These are phyloP conservation scores for Thalassoma bifasciatum DNA, from an alignment of 2,113 vertebrate species.

Conservation along the genomic window DNA sequence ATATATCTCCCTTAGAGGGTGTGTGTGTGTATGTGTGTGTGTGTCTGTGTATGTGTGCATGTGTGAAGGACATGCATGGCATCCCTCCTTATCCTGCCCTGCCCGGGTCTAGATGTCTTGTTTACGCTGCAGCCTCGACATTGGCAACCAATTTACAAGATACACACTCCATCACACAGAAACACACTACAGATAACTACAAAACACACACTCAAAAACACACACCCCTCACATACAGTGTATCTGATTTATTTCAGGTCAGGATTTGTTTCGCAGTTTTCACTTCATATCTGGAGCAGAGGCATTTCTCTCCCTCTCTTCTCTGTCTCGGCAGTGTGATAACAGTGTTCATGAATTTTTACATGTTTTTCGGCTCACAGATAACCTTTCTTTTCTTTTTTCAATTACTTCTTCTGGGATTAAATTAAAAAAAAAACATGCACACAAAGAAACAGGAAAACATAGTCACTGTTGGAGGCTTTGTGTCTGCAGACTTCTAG, in stretches of 20 bases:
- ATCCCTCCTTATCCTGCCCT: conserved; percentile 76
- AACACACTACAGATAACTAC: conserved; percentile 12
- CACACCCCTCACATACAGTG: conserved; percentile 18
- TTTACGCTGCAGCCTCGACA: conserved; percentile 69
- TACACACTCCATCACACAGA: conserved; percentile 36
- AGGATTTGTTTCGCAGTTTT: conserved; percentile 43
- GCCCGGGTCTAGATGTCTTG: conserved; percentile 77
- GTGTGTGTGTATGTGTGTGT: conserved; percentile 11
- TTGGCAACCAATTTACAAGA: conserved; percentile 75
- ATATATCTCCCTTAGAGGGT: conserved; percentile 69
- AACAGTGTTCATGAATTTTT: neutral
- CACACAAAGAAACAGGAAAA: neutral
- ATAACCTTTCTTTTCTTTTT: neutral
- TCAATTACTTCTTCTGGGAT: neutral
- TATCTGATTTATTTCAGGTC: conserved; percentile 64
- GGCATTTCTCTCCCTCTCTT: conserved; percentile 16
- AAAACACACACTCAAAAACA: conserved; percentile 22
- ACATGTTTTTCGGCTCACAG: neutral
- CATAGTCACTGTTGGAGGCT: no score
- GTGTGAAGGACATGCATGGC: conserved; percentile 77
- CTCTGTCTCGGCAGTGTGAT: conserved; percentile 27
- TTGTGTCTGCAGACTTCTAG: no score
- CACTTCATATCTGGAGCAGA: conserved; percentile 64
- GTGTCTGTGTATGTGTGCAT: conserved; percentile 32
- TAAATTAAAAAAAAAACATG: no score